Evolutionary conservation across 2,888 invertebrate genomes (phyloP).

Genomic region (Synanthedon tipuliformis): DNA sequence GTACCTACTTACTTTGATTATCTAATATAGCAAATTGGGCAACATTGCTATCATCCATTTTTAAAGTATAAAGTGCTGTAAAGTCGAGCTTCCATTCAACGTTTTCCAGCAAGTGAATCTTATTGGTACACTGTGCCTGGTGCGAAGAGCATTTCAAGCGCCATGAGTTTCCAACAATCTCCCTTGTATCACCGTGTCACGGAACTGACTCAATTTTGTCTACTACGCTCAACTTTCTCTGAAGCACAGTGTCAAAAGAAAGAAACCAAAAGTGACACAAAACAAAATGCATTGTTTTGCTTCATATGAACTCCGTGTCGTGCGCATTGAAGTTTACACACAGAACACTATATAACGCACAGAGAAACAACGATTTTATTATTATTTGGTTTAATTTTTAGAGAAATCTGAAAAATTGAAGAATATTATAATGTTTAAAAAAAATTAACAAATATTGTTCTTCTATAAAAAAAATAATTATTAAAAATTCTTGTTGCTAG

Average conservation of each 20-base stretch:
- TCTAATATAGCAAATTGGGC: constrained; percentile 44
- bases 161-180: not conserved
- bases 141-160: not conserved
- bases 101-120: constrained; percentile 15
- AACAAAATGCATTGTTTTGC: not conserved
- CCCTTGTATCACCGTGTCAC: not conserved
- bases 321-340: too few relatives aligned
- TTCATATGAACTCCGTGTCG: too few relatives aligned
- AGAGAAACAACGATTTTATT: too few relatives aligned
- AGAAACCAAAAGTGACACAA: not conserved
- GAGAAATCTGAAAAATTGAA: too few relatives aligned
- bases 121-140: constrained; percentile 4
- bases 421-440: too few relatives aligned
- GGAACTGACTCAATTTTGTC: not conserved
- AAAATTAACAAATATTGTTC: too few relatives aligned
- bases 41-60: constrained; percentile 44
- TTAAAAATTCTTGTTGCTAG: too few relatives aligned
- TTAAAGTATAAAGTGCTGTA: constrained; percentile 3
- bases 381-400: too few relatives aligned
- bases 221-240: not conserved
- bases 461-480: too few relatives aligned
- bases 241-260: not conserved
- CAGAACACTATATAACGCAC: too few relatives aligned
- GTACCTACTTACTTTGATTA: constrained; percentile 31
- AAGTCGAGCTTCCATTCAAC: not conserved